Conservation (phyloP, 1,140 invertebrate species). For the Lanistes nyassanus region DNA sequence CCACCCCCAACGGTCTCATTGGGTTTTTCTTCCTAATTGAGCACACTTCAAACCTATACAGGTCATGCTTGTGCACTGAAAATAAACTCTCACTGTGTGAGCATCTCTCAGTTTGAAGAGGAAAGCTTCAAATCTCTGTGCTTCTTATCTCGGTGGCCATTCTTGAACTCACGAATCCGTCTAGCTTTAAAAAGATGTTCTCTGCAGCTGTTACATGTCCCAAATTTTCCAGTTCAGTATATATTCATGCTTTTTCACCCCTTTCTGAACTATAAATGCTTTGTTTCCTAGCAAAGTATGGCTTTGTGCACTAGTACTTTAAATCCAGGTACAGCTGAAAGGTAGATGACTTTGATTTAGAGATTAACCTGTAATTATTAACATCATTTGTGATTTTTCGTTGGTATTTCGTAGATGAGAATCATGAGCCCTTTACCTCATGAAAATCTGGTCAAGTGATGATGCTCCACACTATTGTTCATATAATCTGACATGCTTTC, state of each 20-base stretch:
- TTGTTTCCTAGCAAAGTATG: background rate
- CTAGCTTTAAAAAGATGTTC: background rate
- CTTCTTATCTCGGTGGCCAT: background rate
- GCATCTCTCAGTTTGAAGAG: no score
- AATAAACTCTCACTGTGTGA: background rate
- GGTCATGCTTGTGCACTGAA: background rate
- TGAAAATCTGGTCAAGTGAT: constrained; percentile 11
- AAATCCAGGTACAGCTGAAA: constrained; percentile 5
- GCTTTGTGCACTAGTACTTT: constrained; percentile 4
- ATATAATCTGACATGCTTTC: constrained; percentile 11
- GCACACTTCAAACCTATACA: background rate
- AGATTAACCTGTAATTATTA: constrained; percentile 1
- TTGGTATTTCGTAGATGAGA: constrained; percentile 11
- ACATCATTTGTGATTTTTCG: constrained; percentile 2
- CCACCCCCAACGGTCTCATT: background rate
- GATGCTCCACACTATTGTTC: constrained; percentile 7
- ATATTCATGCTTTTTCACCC: background rate
- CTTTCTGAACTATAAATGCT: background rate
- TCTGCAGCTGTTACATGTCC: background rate
- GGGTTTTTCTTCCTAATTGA: background rate
- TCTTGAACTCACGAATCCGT: background rate
- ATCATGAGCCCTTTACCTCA: constrained; percentile 12
- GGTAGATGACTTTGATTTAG: background rate
- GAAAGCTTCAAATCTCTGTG: background rate
- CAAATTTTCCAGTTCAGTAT: background rate